Base-by-base conservation (phyloP, 1,140 invertebrate genomes). In the Drosophila pseudoobscura region DNA sequence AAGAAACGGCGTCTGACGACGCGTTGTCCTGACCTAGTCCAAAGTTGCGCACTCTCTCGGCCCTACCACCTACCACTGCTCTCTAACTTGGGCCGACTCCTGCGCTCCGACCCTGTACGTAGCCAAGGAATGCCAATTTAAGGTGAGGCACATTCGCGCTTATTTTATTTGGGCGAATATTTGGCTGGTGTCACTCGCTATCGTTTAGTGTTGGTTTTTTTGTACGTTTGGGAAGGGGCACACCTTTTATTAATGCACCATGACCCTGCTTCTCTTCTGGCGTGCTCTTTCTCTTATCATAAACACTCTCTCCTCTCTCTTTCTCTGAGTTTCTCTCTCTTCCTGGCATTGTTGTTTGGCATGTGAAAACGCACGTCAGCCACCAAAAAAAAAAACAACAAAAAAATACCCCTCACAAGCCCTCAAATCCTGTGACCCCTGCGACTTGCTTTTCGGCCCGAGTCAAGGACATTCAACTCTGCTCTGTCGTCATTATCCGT, bases 381-480 rank as follows among this genome's bases (percentile, higher is more conserved):
- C 64, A 63, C 29, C 52, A 13, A 7, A 35, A 31, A 47, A 15
- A 20, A 20, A 41, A 7, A n/a, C 22, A 7, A 31, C 24, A 6
- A 35, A 20, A 47, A 15, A 26, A 35, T 44, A 31, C 35, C 26
- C 11, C 13, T 59, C 50, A 24, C 47, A 63, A 47, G 45, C 61
- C 61, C 65, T 61, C 46, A 62, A 46, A 49, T 51, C 29, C 47
- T 47, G 52, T 79, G 75, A 69, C 57, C 61, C 54, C 59, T 59
- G 58, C 45, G 41, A 31, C 47, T 68, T 45, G 39, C 44, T 52
- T 66, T 56, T 56, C 66, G 65, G 62, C 63, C 63, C 45, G 63
- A 75, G 63, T 77, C 77, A 88, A 88, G 83, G 78, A 78, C 84
- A 87, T 83, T 83, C 57, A 78, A 79, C 66, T 68, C 51, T 57